A percentile compares a stretch with the other conserved stretches of the same genome.
These are phyloP conservation scores for Conus betulinus DNA, from an alignment of 1,140 invertebrate genomes.

Conservation along the genomic window DNA sequence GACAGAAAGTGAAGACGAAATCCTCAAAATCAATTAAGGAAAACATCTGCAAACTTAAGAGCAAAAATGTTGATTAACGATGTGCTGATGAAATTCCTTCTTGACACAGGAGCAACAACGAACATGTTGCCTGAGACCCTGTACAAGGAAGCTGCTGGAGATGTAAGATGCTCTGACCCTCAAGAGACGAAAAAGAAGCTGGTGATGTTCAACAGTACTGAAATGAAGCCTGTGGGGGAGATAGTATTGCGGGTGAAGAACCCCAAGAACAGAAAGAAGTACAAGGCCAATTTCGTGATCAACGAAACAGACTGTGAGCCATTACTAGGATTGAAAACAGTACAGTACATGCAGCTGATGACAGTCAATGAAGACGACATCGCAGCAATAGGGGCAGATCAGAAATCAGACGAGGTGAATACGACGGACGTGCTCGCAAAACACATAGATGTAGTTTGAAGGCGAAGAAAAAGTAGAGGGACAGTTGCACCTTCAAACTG, in stretches of 20 bases:
- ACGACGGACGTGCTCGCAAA: not conserved
- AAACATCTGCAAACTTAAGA: not conserved
- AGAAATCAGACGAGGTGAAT: not conserved
- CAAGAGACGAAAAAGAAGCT: not conserved
- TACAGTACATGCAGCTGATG: not conserved
- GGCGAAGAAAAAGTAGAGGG: not conserved
- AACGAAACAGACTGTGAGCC: no score
- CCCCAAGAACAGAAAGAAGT: not conserved
- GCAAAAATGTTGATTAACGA: not conserved
- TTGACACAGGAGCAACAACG: not conserved
- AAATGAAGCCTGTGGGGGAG: not conserved
- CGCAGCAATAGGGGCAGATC: not conserved
- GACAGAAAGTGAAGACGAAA: not conserved
- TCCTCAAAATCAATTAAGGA: not conserved
- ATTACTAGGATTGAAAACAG: not conserved
- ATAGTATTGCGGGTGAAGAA: not conserved
- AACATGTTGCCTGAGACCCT: not conserved
- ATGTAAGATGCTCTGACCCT: not conserved
- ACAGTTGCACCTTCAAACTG: no score
- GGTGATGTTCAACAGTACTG: not conserved
- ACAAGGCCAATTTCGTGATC: not conserved
- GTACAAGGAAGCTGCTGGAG: not conserved
- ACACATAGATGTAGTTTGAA: not conserved
- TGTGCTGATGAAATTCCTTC: not conserved
- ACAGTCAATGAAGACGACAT: not conserved